These are phyloP conservation scores for Drosophila athabasca DNA, from an alignment of 1,140 invertebrate genomes.

Conservation along the genomic window DNA sequence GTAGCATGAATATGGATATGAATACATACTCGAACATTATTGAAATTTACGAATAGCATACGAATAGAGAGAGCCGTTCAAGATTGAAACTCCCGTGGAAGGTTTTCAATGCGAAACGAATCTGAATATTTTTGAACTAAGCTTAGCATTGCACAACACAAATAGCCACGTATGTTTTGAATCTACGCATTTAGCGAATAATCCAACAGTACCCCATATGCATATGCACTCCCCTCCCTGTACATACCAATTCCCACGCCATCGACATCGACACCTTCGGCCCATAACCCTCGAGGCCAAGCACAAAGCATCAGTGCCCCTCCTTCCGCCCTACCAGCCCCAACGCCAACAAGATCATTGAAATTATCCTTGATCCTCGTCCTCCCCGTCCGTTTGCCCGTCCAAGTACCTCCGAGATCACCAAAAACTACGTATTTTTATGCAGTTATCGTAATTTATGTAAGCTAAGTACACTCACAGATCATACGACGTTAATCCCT, in stretches of 20 bases:
- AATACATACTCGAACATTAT: slow-evolving; percentile 25
- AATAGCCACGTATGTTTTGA: slow-evolving; percentile 3
- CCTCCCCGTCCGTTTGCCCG: too few species aligned
- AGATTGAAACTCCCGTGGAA: slow-evolving; percentile 48
- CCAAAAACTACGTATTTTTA: slow-evolving; percentile 42
- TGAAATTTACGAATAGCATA: slow-evolving; percentile 34
- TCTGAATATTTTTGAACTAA: slow-evolving; percentile 16
- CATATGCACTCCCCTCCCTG: slow-evolving; percentile 1
- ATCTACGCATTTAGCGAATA: not conserved
- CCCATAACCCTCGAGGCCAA: not conserved
- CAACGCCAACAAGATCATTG: too few species aligned
- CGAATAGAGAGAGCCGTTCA: slow-evolving; percentile 44
- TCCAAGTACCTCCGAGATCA: not conserved
- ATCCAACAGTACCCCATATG: not conserved
- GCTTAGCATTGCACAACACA: slow-evolving; percentile 41
- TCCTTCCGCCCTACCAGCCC: too few species aligned
- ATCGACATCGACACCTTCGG: not conserved
- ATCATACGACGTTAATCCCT: slow-evolving; percentile 38
- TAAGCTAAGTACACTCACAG: slow-evolving; percentile 66
- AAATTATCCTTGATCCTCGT: too few species aligned
- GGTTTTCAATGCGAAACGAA: slow-evolving; percentile 15
- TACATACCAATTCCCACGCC: too few species aligned
- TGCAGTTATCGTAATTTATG: slow-evolving; percentile 61
- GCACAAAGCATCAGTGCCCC: too few species aligned
- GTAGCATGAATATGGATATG: slow-evolving; percentile 46